phyloP scores from a whole-genome alignment of 2,797 vertebrate genomes.

The Mormyrops boulengeri region DNA sequence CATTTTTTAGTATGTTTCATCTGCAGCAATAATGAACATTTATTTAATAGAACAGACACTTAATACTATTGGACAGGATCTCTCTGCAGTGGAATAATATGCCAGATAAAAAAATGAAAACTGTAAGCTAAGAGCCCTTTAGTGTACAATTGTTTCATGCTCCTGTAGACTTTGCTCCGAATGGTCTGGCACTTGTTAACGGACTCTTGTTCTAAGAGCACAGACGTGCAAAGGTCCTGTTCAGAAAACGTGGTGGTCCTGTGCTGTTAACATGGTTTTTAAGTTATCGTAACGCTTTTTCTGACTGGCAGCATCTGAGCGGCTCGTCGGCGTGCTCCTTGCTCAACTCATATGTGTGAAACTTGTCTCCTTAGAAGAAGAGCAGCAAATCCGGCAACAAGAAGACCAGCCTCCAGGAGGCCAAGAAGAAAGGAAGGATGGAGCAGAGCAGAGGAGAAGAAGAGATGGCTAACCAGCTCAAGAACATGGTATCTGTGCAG shows the following conservation, averaged over 20 bases:
- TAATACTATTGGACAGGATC: not conserved
- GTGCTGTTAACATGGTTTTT: not conserved
- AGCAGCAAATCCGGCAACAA: conserved; percentile 26
- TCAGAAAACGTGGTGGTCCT: not conserved
- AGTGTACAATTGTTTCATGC: not conserved
- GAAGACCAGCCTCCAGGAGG: conserved; percentile 37
- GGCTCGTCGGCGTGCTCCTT: not conserved
- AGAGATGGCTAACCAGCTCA: conserved; percentile 36
- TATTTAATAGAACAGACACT: not conserved
- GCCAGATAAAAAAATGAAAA: not conserved
- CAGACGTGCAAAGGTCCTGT: not conserved
- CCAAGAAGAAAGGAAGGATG: conserved; percentile 40
- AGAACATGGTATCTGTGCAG: conserved; percentile 36
- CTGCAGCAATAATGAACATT: not conserved
- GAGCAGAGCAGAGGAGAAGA: conserved; percentile 39
- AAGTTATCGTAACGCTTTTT: not conserved
- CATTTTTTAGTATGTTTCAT: not conserved
- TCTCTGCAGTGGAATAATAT: not conserved
- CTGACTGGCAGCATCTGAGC: not conserved
- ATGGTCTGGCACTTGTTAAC: not conserved
- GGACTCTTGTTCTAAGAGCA: conserved; percentile 21
- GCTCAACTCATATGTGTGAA: not conserved
- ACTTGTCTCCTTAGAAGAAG: conserved; percentile 28
- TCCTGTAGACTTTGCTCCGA: not conserved
- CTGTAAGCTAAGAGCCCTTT: not conserved